Evolutionary conservation across 92 coral and sea anemone genomes (phyloP).

Genomic region (Muricea muricata): DNA sequence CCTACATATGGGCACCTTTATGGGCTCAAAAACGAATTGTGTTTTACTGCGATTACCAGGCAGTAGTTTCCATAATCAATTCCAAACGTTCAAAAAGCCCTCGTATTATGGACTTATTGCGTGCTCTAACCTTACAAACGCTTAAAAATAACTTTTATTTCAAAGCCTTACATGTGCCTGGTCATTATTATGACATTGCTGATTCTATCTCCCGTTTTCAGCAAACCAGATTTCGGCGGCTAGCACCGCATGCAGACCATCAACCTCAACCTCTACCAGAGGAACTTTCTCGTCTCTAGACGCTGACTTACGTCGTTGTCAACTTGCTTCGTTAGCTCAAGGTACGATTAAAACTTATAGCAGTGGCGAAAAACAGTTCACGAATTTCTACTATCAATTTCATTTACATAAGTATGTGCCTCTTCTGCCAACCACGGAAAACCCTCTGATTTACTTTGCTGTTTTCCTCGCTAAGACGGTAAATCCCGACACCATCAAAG

Average conservation of each 20-base stretch:
- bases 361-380: slow-evolving; percentile 56
- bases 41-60: slow-evolving; percentile 41
- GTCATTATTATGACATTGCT: slow-evolving; percentile 40
- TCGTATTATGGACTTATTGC: slow-evolving; percentile 57
- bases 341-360: slow-evolving; percentile 55
- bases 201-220: slow-evolving; percentile 68
- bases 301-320: slow-evolving; percentile 51
- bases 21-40: slow-evolving; percentile 42
- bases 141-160: slow-evolving; percentile 57
- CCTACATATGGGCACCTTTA: slow-evolving; percentile 51
- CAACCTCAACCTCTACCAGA: slow-evolving; percentile 54
- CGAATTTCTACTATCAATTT: slow-evolving; percentile 44
- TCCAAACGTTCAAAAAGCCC: slow-evolving; percentile 45
- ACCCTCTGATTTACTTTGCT: no score
- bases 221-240: slow-evolving; percentile 52
- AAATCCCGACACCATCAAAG: slow-evolving; percentile 39
- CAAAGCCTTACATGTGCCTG: slow-evolving; percentile 57
- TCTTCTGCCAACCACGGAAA: slow-evolving; percentile 1
- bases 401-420: neutral
- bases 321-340: slow-evolving; percentile 40
- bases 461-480: slow-evolving; percentile 16
- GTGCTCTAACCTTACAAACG: slow-evolving; percentile 52
- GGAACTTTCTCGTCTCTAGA: slow-evolving; percentile 44
- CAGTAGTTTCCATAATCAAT: slow-evolving; percentile 34
- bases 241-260: slow-evolving; percentile 59